phyloP scores from a whole-genome alignment of 2,888 invertebrate species.

The Pyrochroa serraticornis region DNA sequence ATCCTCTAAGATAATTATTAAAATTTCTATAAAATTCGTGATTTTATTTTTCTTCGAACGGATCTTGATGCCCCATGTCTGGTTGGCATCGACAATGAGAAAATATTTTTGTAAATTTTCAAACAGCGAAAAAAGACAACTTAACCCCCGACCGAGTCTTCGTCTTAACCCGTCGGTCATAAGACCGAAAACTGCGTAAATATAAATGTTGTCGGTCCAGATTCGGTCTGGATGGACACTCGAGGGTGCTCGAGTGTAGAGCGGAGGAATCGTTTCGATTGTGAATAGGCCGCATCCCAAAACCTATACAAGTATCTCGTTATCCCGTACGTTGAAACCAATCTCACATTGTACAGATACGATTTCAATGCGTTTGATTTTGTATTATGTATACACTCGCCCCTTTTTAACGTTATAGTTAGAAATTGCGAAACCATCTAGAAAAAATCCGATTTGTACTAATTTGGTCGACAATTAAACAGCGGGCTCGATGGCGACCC shows the following conservation, averaged over 20 bases:
- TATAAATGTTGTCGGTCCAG: slow-evolving; percentile 23
- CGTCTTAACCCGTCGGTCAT: background rate
- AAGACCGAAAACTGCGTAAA: slow-evolving; percentile 3
- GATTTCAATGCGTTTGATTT: slow-evolving; percentile 19
- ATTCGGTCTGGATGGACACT: slow-evolving; percentile 43
- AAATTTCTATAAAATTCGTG: too few relatives aligned
- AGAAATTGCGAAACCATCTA: too few relatives aligned
- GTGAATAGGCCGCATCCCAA: slow-evolving; percentile 46
- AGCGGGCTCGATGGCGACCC: too few relatives aligned
- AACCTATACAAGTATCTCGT: slow-evolving; percentile 55
- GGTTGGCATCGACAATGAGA: background rate
- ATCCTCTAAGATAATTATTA: too few relatives aligned
- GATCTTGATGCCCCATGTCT: slow-evolving; percentile 9
- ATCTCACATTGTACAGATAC: slow-evolving; percentile 34
- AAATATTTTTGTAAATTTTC: too few relatives aligned
- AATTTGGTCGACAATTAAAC: too few relatives aligned
- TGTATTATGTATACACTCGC: background rate
- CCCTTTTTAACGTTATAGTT: too few relatives aligned
- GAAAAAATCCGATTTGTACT: too few relatives aligned
- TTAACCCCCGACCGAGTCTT: too few relatives aligned
- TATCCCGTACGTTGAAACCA: slow-evolving; percentile 42
- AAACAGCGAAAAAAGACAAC: too few relatives aligned
- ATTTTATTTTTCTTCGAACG: too few relatives aligned
- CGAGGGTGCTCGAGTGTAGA: slow-evolving; percentile 44
- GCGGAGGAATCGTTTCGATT: slow-evolving; percentile 41